Conservation (phyloP, 2,888 invertebrate genomes). For the Drosophila mimica region DNA sequence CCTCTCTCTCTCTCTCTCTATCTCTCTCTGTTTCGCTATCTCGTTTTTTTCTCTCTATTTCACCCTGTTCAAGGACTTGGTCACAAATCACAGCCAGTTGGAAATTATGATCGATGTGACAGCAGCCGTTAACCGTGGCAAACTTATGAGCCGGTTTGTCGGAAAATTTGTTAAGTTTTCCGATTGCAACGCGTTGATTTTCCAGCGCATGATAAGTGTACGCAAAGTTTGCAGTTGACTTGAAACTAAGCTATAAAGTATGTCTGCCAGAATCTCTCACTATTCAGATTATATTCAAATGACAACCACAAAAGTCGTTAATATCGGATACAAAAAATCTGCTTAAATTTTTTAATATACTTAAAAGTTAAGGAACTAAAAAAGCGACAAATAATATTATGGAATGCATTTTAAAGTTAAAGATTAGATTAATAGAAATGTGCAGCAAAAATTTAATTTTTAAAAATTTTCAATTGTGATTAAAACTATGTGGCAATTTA, state of each 20-base stretch:
- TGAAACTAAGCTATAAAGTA: conserved; percentile 1
- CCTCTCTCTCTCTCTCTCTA: conserved; percentile 27
- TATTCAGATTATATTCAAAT: neutral
- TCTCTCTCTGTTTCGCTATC: conserved; percentile 1
- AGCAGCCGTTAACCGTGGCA: conserved; percentile 39
- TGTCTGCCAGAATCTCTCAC: neutral
- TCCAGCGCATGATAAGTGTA: conserved; percentile 42
- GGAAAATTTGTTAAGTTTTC: conserved; percentile 75
- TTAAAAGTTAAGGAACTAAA: neutral
- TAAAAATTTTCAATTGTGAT: neutral
- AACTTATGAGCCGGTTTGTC: conserved; percentile 69
- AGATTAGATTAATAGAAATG: neutral
- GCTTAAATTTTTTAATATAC: neutral
- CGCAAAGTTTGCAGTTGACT: conserved; percentile 15
- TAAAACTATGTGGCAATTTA: too few relatives aligned
- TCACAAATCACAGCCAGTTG: conserved; percentile 74
- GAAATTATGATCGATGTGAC: conserved; percentile 78
- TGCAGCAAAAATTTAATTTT: neutral
- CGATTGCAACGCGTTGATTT: conserved; percentile 61
- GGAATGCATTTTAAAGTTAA: neutral
- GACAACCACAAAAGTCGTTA: neutral
- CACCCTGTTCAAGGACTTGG: conserved; percentile 67
- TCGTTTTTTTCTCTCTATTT: conserved; percentile 4
- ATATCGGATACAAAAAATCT: neutral
- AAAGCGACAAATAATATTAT: neutral